phyloP scores from a whole-genome alignment of 2,888 invertebrate species.

The Tenthredo distinguenda region DNA sequence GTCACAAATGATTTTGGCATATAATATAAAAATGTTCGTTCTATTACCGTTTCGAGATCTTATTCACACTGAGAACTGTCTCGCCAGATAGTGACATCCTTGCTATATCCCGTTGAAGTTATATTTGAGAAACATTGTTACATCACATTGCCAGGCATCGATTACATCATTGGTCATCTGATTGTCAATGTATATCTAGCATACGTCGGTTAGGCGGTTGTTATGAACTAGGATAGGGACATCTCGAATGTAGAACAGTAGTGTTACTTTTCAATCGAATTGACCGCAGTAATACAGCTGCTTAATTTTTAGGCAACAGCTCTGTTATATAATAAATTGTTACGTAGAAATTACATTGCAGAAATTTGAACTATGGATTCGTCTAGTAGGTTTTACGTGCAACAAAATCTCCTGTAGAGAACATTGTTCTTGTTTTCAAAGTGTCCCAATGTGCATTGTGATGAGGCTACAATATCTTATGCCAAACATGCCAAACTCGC shows the following conservation, averaged over 20 bases:
- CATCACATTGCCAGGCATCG: neutral
- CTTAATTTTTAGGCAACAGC: neutral
- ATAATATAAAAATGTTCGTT: neutral
- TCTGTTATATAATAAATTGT: neutral
- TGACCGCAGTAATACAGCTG: constrained; percentile 2
- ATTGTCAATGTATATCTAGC: neutral
- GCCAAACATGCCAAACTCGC: too few species aligned
- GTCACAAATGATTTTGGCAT: neutral
- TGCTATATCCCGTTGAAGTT: constrained; percentile 2
- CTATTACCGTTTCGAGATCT: neutral
- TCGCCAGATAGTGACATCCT: neutral
- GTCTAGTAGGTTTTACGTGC: neutral
- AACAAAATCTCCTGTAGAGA: neutral
- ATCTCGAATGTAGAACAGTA: neutral
- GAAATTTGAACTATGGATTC: neutral
- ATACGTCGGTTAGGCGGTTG: neutral
- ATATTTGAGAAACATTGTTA: neutral
- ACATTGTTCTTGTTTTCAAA: neutral
- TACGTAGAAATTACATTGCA: constrained; percentile 2
- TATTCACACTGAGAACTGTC: neutral
- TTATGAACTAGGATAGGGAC: neutral
- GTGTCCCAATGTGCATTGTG: neutral
- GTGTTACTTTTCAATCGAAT: neutral
- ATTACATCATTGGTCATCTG: neutral
- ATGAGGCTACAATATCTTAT: neutral